These are phyloP conservation scores for Anolis carolinensis DNA, from an alignment of 2,113 vertebrate genomes.

Conservation along the genomic window DNA sequence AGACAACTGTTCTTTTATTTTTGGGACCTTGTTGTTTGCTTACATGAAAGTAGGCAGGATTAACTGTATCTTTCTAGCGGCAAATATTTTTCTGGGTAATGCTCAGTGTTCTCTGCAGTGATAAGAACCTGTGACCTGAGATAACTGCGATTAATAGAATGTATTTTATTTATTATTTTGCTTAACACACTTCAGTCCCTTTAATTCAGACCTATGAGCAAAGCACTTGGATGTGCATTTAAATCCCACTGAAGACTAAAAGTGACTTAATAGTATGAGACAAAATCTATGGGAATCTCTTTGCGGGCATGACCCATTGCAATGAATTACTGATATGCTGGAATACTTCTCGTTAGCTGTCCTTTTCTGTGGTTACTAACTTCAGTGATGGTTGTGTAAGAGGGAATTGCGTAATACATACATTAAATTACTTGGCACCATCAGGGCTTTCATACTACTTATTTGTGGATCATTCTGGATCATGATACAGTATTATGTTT, in stretches of 20 bases:
- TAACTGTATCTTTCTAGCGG: slow-evolving; percentile 67
- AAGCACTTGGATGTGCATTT: slow-evolving; percentile 13
- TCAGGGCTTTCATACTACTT: not conserved
- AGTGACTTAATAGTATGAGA: not conserved
- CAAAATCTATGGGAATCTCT: not conserved
- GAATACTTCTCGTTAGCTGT: not conserved
- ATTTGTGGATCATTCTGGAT: not conserved
- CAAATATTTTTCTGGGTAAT: slow-evolving; percentile 23
- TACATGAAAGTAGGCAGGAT: slow-evolving; percentile 64
- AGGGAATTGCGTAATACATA: not conserved
- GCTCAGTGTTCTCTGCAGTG: slow-evolving; percentile 27
- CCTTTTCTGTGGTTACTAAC: not conserved
- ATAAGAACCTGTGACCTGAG: slow-evolving; percentile 16
- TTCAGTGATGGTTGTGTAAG: not conserved
- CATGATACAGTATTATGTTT: not conserved
- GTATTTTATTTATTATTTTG: slow-evolving; percentile 14
- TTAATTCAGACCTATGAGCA: not conserved
- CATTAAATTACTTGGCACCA: not conserved
- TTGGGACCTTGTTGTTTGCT: slow-evolving; percentile 61
- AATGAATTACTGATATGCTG: not conserved
- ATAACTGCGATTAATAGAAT: slow-evolving; percentile 55
- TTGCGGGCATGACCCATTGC: not conserved
- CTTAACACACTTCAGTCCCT: not conserved
- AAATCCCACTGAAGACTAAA: slow-evolving; percentile 9
- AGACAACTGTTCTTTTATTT: slow-evolving; percentile 59